A percentile compares a stretch with the other conserved stretches of the same genome.
phyloP scores from a whole-genome alignment of 2,113 vertebrate genomes.

The Procapra przewalskii region DNA sequence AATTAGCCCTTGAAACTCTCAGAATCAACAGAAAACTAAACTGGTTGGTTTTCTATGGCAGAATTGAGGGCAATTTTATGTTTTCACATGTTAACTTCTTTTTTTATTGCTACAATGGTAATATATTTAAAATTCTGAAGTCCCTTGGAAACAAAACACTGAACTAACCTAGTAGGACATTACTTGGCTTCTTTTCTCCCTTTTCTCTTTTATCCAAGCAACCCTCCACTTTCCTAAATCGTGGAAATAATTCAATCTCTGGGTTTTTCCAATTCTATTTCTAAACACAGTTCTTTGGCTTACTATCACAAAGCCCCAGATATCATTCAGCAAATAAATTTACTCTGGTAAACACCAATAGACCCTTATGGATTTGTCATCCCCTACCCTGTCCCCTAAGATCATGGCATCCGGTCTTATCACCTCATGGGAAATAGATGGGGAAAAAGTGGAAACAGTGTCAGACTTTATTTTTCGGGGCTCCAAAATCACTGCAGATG shows the following conservation, averaged over 20 bases:
- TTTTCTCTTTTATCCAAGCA: slow-evolving; percentile 43
- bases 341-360: background rate
- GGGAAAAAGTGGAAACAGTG: too few species aligned
- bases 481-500: too few species aligned
- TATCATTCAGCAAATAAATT: background rate
- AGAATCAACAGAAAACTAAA: background rate
- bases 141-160: background rate
- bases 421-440: too few species aligned
- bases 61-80: background rate
- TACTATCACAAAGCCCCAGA: slow-evolving; percentile 9
- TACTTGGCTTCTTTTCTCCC: slow-evolving; percentile 20
- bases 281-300: slow-evolving; percentile 21
- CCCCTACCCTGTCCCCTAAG: background rate
- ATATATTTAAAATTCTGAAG: slow-evolving; percentile 35
- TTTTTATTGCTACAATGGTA: background rate
- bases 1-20: background rate
- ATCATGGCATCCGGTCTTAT: too few species aligned
- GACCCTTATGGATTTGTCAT: background rate
- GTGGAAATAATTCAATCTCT: slow-evolving; percentile 26
- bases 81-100: background rate
- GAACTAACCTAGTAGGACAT: background rate
- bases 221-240: slow-evolving; percentile 33
- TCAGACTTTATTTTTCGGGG: too few species aligned
- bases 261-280: slow-evolving; percentile 40
- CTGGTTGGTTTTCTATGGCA: background rate